These are phyloP conservation scores for Elephas maximus DNA, from an alignment of 2,113 vertebrate species.

Conservation along the genomic window DNA sequence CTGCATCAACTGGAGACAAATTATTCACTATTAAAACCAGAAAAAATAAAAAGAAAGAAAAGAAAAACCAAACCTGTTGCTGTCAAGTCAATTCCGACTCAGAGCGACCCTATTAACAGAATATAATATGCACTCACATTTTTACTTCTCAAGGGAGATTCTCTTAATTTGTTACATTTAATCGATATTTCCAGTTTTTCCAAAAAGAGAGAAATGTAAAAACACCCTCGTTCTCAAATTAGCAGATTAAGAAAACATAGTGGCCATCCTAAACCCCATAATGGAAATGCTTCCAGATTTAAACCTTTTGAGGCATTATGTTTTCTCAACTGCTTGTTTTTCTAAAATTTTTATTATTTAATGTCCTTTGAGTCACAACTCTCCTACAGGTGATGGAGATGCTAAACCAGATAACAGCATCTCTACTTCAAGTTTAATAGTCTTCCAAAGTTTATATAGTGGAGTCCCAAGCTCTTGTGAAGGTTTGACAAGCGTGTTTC, in stretches of 20 bases:
- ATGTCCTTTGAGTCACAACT: constrained; percentile 61
- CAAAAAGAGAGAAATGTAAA: constrained; percentile 39
- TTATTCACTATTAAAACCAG: background rate
- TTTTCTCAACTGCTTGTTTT: constrained; percentile 54
- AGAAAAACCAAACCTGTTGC: too few relatives aligned
- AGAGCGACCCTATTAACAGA: background rate
- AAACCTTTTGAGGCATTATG: constrained; percentile 69
- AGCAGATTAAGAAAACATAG: constrained; percentile 59
- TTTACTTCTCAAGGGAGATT: constrained; percentile 23
- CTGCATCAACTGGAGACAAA: constrained; percentile 25
- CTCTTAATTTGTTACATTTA: constrained; percentile 53
- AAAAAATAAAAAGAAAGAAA: too few relatives aligned
- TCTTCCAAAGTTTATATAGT: constrained; percentile 59
- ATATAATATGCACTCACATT: background rate
- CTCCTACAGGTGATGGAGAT: constrained; percentile 50
- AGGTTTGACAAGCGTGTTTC: constrained; percentile 51
- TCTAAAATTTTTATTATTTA: constrained; percentile 61
- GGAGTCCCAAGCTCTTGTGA: background rate
- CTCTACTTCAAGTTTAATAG: constrained; percentile 59
- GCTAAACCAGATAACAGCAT: constrained; percentile 61
- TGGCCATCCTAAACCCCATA: constrained; percentile 34
- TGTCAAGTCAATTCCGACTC: too few relatives aligned
- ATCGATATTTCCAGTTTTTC: constrained; percentile 49
- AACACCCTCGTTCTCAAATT: constrained; percentile 50
- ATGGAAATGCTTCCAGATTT: constrained; percentile 65